Conservation (phyloP, 2,888 invertebrate genomes). For the Ditula angustiorana region DNA sequence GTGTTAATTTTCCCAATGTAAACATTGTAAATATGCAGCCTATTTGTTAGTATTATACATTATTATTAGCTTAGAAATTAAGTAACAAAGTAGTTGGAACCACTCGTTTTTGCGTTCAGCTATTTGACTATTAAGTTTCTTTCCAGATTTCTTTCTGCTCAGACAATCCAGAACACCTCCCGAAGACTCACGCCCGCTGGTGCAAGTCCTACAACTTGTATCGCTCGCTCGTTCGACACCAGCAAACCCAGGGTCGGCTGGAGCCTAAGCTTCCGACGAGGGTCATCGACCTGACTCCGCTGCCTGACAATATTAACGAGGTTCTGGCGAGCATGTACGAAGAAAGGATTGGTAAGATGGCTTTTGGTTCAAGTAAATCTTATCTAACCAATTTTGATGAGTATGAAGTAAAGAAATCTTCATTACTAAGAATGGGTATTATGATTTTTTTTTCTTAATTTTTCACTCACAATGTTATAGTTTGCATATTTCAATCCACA, state of each 20-base stretch:
- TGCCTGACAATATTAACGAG: constrained; percentile 78
- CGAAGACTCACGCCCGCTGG: constrained; percentile 84
- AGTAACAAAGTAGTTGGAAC: no score
- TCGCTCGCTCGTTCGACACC: constrained; percentile 85
- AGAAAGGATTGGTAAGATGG: constrained; percentile 75
- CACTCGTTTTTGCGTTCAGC: not conserved
- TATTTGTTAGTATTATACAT: no score
- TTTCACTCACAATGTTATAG: no score
- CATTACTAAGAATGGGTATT: no score
- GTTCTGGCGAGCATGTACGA: constrained; percentile 78
- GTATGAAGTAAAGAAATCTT: not conserved
- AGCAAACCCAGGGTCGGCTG: constrained; percentile 84
- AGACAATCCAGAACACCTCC: constrained; percentile 78
- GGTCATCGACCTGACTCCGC: constrained; percentile 58
- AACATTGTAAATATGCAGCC: no score
- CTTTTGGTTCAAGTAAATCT: no score
- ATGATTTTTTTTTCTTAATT: no score
- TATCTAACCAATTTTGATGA: no score
- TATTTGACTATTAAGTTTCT: not conserved
- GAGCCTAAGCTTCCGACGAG: constrained; percentile 86
- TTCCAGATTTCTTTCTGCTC: constrained; percentile 84
- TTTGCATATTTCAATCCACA: no score
- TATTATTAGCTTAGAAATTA: no score
- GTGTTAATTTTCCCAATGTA: no score
- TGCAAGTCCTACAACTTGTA: constrained; percentile 87